A percentile compares a stretch with the other conserved stretches of the same genome.
phyloP scores from a whole-genome alignment of 2,888 invertebrate genomes.

The Trypoxylon attenuatum region DNA sequence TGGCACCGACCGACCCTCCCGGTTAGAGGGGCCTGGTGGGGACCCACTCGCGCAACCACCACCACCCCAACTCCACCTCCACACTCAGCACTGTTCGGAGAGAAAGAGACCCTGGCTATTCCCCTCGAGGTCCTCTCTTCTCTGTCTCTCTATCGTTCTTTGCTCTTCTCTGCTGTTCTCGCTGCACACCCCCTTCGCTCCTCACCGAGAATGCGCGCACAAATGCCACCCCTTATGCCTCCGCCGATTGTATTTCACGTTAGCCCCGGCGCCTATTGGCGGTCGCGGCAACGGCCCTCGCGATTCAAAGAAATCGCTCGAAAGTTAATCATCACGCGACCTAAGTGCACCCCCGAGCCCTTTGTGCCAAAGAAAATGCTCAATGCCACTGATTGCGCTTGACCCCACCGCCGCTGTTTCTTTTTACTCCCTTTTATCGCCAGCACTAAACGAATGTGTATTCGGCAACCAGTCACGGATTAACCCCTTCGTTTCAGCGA shows the following conservation, averaged over 20 bases:
- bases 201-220: not conserved
- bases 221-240: no score
- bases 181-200: constrained; percentile 18
- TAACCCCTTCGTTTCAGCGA: no score
- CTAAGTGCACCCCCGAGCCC: constrained; percentile 4
- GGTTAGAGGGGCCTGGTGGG: constrained; percentile 41
- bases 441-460: not conserved
- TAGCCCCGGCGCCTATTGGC: constrained; percentile 36
- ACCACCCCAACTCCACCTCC: not conserved
- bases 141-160: no score
- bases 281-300: constrained; percentile 29
- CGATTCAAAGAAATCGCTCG: constrained; percentile 31
- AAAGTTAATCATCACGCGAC: constrained; percentile 18
- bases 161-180: no score
- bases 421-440: not conserved
- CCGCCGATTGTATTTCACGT: no score
- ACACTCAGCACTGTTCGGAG: no score
- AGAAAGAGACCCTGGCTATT: no score
- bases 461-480: not conserved
- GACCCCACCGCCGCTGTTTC: not conserved
- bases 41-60: constrained; percentile 14
- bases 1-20: constrained; percentile 3
- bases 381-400: constrained; percentile 5
- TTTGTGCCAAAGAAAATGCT: constrained; percentile 4
- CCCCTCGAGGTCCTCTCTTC: no score